Evolutionary conservation across 2,888 invertebrate genomes (phyloP).

Genomic region (Drosophila nigricruria): DNA sequence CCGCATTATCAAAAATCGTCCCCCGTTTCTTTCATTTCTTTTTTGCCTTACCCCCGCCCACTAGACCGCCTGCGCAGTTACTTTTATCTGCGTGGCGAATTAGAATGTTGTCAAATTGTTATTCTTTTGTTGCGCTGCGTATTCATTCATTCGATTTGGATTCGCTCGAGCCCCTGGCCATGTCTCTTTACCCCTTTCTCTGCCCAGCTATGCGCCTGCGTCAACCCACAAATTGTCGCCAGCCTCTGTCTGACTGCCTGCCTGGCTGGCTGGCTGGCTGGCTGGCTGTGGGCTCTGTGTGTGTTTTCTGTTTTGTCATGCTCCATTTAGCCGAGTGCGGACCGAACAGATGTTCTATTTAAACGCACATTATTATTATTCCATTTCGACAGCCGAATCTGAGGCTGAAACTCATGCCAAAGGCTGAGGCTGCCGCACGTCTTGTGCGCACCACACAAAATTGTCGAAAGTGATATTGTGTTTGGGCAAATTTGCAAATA

Average conservation of each 20-base stretch:
- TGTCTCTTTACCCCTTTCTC: slow-evolving; percentile 65
- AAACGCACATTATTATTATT: slow-evolving; percentile 85
- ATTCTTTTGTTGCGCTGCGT: slow-evolving; percentile 80
- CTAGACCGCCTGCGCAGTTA: slow-evolving; percentile 55
- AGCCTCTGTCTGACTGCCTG: slow-evolving; percentile 19
- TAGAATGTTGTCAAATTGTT: slow-evolving; percentile 85
- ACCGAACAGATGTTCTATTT: slow-evolving; percentile 86
- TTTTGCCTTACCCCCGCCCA: not conserved
- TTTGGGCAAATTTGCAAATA: not conserved
- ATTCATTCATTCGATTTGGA: slow-evolving; percentile 82
- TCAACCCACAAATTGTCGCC: slow-evolving; percentile 40
- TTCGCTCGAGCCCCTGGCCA: slow-evolving; percentile 45
- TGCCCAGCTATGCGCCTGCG: slow-evolving; percentile 66
- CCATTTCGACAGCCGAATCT: slow-evolving; percentile 81
- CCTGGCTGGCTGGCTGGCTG: slow-evolving; percentile 14
- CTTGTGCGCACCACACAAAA: slow-evolving; percentile 60
- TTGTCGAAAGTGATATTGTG: slow-evolving; percentile 17
- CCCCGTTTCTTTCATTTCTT: not conserved
- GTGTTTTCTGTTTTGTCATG: slow-evolving; percentile 85
- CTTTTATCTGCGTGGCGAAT: slow-evolving; percentile 84
- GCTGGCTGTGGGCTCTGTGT: slow-evolving; percentile 57
- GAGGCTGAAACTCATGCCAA: slow-evolving; percentile 46
- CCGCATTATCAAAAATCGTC: slow-evolving; percentile 50
- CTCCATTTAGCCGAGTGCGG: slow-evolving; percentile 85
- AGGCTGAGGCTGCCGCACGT: slow-evolving; percentile 37